Percentiles rank a stretch among this genome's conserved stretches.
phyloP scores from a whole-genome alignment of 2,888 invertebrate genomes.

The Bugulina stolonifera region DNA sequence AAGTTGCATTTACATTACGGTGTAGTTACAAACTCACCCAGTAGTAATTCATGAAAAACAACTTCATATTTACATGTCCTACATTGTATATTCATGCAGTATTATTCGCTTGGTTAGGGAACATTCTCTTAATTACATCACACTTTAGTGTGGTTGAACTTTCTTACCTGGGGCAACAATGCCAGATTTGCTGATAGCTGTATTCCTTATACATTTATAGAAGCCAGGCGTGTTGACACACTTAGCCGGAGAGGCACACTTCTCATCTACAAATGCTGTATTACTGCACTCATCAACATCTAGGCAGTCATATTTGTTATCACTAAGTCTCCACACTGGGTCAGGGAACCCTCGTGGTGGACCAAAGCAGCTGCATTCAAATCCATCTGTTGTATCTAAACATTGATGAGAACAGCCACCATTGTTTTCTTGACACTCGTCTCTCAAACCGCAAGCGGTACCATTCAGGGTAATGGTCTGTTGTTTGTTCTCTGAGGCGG shows the following conservation, averaged over 20 bases:
- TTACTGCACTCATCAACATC: constrained; percentile 8
- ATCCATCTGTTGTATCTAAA: neutral
- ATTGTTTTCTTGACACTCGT: constrained; percentile 6
- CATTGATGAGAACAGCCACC: constrained; percentile 8
- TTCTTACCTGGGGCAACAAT: neutral
- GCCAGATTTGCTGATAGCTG: constrained; percentile 22
- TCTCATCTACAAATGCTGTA: neutral
- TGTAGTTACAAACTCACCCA: too few relatives aligned
- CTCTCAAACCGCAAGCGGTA: neutral
- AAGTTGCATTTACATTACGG: too few relatives aligned
- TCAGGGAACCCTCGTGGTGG: neutral
- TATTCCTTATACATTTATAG: constrained; percentile 1
- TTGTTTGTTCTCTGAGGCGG: neutral
- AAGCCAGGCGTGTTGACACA: constrained; percentile 20
- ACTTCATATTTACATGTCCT: too few relatives aligned
- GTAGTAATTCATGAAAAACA: too few relatives aligned
- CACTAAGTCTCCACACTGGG: neutral
- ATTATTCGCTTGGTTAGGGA: too few relatives aligned
- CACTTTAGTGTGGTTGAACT: too few relatives aligned
- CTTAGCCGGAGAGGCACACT: constrained; percentile 4
- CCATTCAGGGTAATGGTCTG: constrained; percentile 18
- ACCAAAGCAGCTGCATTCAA: neutral
- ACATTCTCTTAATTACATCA: too few relatives aligned
- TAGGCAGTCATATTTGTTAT: constrained; percentile 8
- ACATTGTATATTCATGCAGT: too few relatives aligned